These are phyloP conservation scores for Pygmarrhopalites habei DNA, from an alignment of 1,140 invertebrate species.

Conservation along the genomic window DNA sequence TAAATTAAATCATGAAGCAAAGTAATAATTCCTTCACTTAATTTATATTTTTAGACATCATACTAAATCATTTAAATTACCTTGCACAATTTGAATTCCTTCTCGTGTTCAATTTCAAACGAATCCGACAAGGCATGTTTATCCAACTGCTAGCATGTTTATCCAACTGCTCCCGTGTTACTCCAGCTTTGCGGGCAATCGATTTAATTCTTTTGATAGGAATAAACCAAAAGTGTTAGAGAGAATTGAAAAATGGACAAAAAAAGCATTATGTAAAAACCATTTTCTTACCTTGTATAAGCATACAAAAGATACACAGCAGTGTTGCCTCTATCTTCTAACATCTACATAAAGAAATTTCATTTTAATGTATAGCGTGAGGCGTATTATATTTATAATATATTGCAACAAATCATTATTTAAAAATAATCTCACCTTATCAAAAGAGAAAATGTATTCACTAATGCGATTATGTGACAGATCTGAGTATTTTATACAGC, in stretches of 20 bases:
- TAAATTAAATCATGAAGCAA: too few species aligned
- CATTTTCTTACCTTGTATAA: too few species aligned
- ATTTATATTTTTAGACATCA: too few species aligned
- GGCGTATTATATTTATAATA: too few species aligned
- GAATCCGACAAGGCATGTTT: constrained; percentile 50
- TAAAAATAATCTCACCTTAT: constrained; percentile 72
- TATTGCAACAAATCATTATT: too few species aligned
- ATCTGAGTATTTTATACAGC: constrained; percentile 98
- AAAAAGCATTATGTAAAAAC: too few species aligned
- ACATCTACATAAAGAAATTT: constrained; percentile 67
- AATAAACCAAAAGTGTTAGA: too few species aligned
- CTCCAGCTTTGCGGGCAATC: constrained; percentile 72
- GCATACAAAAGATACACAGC: constrained; percentile 96
- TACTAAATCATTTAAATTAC: too few species aligned
- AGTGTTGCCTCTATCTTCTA: constrained; percentile 97
- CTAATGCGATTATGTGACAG: constrained; percentile 84
- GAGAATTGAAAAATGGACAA: too few species aligned
- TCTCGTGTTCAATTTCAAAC: constrained; percentile 73
- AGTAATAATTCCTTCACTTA: too few species aligned
- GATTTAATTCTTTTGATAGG: constrained; percentile 92
- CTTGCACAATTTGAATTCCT: constrained; percentile 93
- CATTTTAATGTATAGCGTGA: too few species aligned
- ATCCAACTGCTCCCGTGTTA: constrained; percentile 53
- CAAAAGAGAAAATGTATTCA: constrained; percentile 98
- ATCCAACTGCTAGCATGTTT: constrained; percentile 51